Evolutionary conservation across 2,888 invertebrate genomes (phyloP).

Genomic region (Dynastes maya): DNA sequence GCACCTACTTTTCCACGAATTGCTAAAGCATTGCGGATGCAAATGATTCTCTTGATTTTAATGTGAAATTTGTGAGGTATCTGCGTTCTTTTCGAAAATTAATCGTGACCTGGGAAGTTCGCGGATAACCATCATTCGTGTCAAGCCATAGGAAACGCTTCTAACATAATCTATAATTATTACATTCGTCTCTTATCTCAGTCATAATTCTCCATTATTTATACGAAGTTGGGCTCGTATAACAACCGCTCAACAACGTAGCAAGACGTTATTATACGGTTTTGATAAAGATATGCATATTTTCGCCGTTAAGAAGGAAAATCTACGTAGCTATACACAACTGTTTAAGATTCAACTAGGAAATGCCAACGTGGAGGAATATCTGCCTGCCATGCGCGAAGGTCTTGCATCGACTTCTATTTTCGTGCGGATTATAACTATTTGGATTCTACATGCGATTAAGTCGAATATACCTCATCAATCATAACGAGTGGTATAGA

Average conservation of each 20-base stretch:
- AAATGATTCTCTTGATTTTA: too few relatives aligned
- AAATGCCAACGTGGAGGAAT: conserved; percentile 1
- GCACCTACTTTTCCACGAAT: too few relatives aligned
- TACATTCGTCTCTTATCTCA: background rate
- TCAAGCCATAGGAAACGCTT: background rate
- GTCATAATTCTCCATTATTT: background rate
- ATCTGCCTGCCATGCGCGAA: background rate
- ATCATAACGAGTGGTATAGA: background rate
- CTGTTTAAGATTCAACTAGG: conserved; percentile 17
- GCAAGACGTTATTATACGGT: conserved; percentile 1
- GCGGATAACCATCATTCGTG: background rate
- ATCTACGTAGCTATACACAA: background rate
- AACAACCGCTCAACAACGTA: background rate
- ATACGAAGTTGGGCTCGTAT: background rate
- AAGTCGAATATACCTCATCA: conserved; percentile 15
- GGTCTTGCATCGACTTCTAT: background rate
- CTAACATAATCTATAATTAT: conserved; percentile 5
- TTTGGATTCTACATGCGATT: background rate
- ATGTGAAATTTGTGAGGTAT: too few relatives aligned
- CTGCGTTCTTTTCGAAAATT: too few relatives aligned
- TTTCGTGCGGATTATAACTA: background rate
- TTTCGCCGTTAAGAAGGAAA: conserved; percentile 4
- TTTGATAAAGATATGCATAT: background rate
- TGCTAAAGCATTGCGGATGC: too few relatives aligned
- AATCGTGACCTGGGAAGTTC: too few relatives aligned